These are phyloP conservation scores for Diplodus sargus DNA, from an alignment of 2,797 vertebrate genomes.

Conservation along the genomic window DNA sequence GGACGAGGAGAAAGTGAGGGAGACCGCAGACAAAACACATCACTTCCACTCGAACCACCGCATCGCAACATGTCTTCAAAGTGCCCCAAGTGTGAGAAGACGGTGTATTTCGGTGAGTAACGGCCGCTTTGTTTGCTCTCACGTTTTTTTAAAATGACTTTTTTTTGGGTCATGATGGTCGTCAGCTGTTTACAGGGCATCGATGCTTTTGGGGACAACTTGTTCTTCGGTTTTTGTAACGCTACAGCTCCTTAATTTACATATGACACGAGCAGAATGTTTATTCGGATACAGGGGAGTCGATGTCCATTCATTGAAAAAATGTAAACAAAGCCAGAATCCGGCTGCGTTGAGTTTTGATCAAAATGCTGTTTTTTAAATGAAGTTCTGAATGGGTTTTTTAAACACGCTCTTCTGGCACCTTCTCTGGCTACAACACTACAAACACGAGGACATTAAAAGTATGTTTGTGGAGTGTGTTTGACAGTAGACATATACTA, in stretches of 20 bases:
- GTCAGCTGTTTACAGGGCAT: not conserved
- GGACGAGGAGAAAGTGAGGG: conserved; percentile 29
- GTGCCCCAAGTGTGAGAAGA: conserved; percentile 97
- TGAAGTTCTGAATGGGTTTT: conserved; percentile 11
- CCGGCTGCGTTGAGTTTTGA: not conserved
- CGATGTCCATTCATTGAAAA: conserved; percentile 35
- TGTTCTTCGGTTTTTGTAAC: not conserved
- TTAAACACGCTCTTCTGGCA: not conserved
- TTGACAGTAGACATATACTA: not conserved
- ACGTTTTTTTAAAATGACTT: conserved; percentile 24
- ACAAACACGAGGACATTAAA: not conserved
- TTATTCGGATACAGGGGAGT: fast-evolving
- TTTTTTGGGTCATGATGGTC: conserved; percentile 34
- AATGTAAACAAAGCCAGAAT: not conserved
- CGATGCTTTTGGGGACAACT: not conserved
- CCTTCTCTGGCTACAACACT: not conserved
- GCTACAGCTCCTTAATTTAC: not conserved
- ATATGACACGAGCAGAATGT: fast-evolving
- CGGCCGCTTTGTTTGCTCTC: not conserved
- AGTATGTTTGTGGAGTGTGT: not conserved
- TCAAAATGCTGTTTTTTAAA: conserved; percentile 22
- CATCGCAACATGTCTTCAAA: conserved; percentile 90
- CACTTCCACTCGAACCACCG: conserved; percentile 42
- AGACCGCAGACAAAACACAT: conserved; percentile 33
- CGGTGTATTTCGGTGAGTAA: conserved; percentile 96